Evolutionary conservation across 2,797 vertebrate species (phyloP), one percentile per base, ranked within the genome.

Genomic region (Phataginus tetradactyla): DNA sequence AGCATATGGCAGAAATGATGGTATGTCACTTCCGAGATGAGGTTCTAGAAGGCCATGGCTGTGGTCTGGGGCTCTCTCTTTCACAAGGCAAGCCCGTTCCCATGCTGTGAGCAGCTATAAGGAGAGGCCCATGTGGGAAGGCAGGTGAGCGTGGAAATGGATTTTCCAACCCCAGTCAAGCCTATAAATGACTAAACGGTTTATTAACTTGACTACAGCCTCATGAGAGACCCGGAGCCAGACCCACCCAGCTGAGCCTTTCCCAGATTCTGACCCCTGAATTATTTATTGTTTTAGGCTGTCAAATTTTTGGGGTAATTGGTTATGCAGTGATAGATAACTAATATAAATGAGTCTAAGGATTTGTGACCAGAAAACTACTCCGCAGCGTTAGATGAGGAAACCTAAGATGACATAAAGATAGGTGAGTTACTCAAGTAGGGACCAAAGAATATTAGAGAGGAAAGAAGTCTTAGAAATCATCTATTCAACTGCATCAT

Each of bases 81-180:
- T 63, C n/a, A 13, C 55, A 27, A 32, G 66, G 55, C 34, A 11
- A n/a, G 32, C 32, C 8, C 21, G 74, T 20, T 3, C 7, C 49
- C 49, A 34, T 34, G 37, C 23, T 39, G 17, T 17, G 57, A 86
- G 39, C 49, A 59, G 8, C 29, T 68, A 9, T 18, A 4, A 25
- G n/a, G n/a, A 51, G 32, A 85, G 10, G 8, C 4, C 25, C 0
- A 13, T 1, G 0, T 5, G 13, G 42, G 4, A 2, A 59, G 42
- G 57, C 45, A 51, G 11, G 13, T 13, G 37, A 69, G 7, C 17
- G n/a, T 66, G 59, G 4, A n/a, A 49, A 53, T 20, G n/a, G 59
- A 10, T 23, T 64, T 37, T 59, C 10, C 25, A 21, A 27, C n/a
- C 37, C 45, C 29, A 18, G 11, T 12, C 2, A 27, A 81, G 21